Conservation (phyloP, 2,113 vertebrate genomes). For the Progne subis region DNA sequence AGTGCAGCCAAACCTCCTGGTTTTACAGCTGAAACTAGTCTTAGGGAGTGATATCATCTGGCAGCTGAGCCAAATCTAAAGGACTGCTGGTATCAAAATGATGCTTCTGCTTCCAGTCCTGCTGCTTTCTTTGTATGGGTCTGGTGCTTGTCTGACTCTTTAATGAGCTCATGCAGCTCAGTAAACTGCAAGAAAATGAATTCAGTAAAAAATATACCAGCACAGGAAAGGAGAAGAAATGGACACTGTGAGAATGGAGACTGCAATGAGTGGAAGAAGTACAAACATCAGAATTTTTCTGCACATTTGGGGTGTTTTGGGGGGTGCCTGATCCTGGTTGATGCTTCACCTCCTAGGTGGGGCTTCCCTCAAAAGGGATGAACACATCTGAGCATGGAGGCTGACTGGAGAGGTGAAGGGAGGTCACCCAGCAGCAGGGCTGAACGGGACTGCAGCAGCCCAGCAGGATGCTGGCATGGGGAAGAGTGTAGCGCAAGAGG, state of each 20-base stretch:
- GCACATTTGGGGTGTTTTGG: background rate
- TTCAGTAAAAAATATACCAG: background rate
- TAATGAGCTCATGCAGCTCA: background rate
- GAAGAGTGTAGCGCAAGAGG: background rate
- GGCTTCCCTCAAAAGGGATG: background rate
- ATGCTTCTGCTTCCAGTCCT: background rate
- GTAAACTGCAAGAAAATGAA: background rate
- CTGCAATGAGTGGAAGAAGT: background rate
- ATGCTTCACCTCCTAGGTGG: background rate
- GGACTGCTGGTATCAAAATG: background rate
- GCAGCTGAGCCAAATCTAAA: slow-evolving; percentile 5
- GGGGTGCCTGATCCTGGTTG: background rate
- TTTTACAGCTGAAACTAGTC: background rate
- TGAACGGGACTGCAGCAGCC: background rate
- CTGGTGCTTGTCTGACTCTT: background rate
- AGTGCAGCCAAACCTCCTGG: background rate
- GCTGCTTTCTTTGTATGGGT: background rate
- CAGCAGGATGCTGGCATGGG: background rate
- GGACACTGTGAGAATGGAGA: background rate
- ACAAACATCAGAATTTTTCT: background rate
- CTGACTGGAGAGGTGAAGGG: background rate
- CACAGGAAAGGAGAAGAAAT: background rate
- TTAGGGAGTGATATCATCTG: background rate
- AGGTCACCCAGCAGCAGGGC: background rate
- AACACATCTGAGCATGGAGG: background rate